Conservation (phyloP, 2,888 invertebrate genomes). For the Drosophila kanekoi region DNA sequence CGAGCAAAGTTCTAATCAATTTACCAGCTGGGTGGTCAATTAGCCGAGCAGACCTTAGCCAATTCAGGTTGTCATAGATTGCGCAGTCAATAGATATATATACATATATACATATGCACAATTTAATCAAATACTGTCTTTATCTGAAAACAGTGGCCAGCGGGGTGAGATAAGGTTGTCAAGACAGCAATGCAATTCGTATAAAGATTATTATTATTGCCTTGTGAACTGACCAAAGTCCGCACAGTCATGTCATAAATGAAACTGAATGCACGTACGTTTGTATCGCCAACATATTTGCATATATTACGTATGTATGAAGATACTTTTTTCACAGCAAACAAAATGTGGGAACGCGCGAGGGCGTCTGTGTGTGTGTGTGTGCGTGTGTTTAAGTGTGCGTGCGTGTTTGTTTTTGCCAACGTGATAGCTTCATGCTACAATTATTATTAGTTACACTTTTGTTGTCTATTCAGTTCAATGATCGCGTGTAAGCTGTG, state of each 20-base stretch:
- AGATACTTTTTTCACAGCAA: conserved; percentile 34
- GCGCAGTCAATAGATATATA: neutral
- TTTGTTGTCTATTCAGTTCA: conserved; percentile 37
- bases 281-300: conserved; percentile 32
- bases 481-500: conserved; percentile 27
- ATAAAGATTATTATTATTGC: conserved; percentile 28
- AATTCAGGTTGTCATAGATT: conserved; percentile 8
- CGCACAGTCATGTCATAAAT: conserved; percentile 21
- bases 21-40: conserved; percentile 6
- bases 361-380: neutral
- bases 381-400: conserved; percentile 6
- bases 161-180: conserved; percentile 27
- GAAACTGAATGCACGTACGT: neutral
- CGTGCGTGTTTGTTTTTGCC: conserved; percentile 35
- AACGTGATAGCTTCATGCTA: conserved; percentile 22
- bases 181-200: conserved; percentile 26
- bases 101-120: neutral
- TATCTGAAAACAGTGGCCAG: neutral
- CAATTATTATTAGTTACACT: conserved; percentile 34
- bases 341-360: conserved; percentile 5
- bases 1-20: conserved; percentile 24
- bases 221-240: conserved; percentile 50
- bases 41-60: neutral
- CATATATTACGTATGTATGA: conserved; percentile 39
- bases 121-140: neutral